Conservation (phyloP, 2,113 vertebrate species). For the Coracopsis vasa region DNA sequence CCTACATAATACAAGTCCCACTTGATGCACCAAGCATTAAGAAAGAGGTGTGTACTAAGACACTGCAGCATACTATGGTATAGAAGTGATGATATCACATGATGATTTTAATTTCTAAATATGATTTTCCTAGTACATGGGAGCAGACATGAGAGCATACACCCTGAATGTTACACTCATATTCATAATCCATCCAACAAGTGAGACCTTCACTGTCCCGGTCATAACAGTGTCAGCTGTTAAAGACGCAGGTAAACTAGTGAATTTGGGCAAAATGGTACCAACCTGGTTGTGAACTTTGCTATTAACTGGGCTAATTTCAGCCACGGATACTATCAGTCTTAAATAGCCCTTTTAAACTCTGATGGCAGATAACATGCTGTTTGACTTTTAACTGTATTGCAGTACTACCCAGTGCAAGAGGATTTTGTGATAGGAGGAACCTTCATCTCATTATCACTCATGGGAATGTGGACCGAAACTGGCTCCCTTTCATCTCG, state of each 20-base stretch:
- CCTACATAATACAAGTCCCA: conserved; percentile 67
- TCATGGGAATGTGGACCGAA: conserved; percentile 51
- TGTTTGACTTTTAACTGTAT: neutral
- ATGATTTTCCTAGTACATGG: conserved; percentile 3
- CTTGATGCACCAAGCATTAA: conserved; percentile 62
- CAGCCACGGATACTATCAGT: neutral
- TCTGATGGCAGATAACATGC: neutral
- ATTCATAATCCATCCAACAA: conserved; percentile 25
- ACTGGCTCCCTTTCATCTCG: conserved; percentile 62
- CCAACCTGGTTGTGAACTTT: neutral
- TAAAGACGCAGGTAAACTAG: conserved; percentile 57
- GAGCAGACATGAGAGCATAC: neutral
- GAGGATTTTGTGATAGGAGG: conserved; percentile 40
- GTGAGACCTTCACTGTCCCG: conserved; percentile 22
- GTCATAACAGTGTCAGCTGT: neutral
- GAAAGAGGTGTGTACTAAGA: conserved; percentile 56
- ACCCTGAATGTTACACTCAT: conserved; percentile 44
- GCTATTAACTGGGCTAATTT: neutral
- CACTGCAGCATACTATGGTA: neutral
- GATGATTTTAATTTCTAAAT: neutral
- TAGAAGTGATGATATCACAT: neutral
- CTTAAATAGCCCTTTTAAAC: neutral
- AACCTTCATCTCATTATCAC: conserved; percentile 23
- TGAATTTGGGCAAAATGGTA: neutral
- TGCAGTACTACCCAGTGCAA: conserved; percentile 16